These are phyloP conservation scores for Orussus abietinus DNA, from an alignment of 1,140 invertebrate species.

Conservation along the genomic window DNA sequence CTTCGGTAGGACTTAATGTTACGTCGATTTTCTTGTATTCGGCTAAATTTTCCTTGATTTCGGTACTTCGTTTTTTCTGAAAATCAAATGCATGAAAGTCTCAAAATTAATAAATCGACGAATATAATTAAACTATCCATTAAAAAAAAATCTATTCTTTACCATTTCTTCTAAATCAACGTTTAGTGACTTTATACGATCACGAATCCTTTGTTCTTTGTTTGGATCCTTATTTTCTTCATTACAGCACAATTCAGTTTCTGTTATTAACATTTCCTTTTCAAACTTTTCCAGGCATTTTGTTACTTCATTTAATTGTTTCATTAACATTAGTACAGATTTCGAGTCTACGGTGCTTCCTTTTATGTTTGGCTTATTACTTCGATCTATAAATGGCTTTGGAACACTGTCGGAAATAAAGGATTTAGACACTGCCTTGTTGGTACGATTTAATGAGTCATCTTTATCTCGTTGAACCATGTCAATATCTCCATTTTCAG, in stretches of 20 bases:
- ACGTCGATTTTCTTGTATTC: slow-evolving; percentile 15
- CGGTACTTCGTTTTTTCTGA: slow-evolving; percentile 1
- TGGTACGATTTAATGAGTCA: no score
- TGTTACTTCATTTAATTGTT: slow-evolving; percentile 19
- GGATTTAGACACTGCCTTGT: no score
- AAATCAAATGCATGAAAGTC: not conserved
- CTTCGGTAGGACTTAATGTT: slow-evolving; percentile 13
- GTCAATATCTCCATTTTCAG: slow-evolving; percentile 5
- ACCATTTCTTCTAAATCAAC: slow-evolving; percentile 9
- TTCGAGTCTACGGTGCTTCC: slow-evolving; percentile 8
- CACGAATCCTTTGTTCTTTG: slow-evolving; percentile 14
- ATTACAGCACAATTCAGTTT: slow-evolving; percentile 15
- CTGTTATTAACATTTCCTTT: slow-evolving; percentile 24
- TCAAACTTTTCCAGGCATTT: slow-evolving; percentile 24
- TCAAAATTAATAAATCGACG: not conserved
- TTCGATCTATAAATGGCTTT: slow-evolving; percentile 34
- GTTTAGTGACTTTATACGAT: slow-evolving; percentile 13
- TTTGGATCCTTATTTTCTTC: slow-evolving; percentile 12
- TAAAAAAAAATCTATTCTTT: slow-evolving; percentile 3
- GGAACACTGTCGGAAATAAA: not conserved
- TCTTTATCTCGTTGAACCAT: slow-evolving; percentile 1
- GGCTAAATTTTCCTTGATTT: slow-evolving; percentile 15
- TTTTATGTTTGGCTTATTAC: slow-evolving; percentile 23
- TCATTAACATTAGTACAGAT: slow-evolving; percentile 20
- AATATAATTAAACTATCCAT: not conserved